These are phyloP conservation scores for Cuculus canorus DNA, from an alignment of 2,797 vertebrate species.

Conservation along the genomic window DNA sequence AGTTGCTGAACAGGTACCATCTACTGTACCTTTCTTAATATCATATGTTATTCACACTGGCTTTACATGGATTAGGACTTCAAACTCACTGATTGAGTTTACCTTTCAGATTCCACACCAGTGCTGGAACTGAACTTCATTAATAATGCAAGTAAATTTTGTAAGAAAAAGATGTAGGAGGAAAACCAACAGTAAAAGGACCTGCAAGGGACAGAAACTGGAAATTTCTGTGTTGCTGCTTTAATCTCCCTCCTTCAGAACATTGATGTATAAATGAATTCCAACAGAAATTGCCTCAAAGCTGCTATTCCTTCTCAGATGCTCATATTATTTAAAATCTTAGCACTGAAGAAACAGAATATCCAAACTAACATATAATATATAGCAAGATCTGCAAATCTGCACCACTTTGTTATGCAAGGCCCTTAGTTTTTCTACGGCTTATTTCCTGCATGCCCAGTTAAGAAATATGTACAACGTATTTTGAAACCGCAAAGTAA, in stretches of 20 bases:
- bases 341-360: background rate
- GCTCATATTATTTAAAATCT: background rate
- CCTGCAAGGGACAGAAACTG: background rate
- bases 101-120: background rate
- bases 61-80: constrained; percentile 10
- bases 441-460: background rate
- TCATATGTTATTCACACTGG: background rate
- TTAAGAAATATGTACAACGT: background rate
- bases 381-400: background rate
- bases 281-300: background rate
- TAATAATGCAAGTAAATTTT: constrained; percentile 1
- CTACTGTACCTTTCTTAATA: background rate
- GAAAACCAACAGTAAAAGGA: background rate
- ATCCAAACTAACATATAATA: background rate
- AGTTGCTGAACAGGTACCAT: background rate
- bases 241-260: background rate
- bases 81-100: background rate
- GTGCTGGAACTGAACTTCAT: background rate
- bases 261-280: background rate
- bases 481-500: background rate
- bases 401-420: background rate
- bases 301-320: background rate
- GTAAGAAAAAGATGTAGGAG: background rate
- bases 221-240: background rate
- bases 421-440: background rate